A percentile compares a stretch with the other conserved stretches of the same genome.
phyloP scores from a whole-genome alignment of 2,888 invertebrate species.

The Deroplatys truncata region DNA sequence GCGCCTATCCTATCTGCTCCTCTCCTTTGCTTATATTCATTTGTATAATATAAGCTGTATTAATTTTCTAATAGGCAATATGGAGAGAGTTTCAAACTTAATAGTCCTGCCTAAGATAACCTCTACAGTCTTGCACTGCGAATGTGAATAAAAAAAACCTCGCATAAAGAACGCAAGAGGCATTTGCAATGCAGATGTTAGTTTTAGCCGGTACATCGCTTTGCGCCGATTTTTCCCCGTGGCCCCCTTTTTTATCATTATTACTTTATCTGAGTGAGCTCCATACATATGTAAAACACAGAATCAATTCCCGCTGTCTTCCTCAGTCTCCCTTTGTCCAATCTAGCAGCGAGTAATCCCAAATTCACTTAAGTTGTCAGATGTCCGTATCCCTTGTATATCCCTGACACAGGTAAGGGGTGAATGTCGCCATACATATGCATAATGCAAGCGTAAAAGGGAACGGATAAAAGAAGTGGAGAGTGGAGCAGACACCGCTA shows the following conservation, averaged over 20 bases:
- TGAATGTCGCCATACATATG: not conserved
- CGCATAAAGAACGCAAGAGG: not conserved
- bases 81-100: no score
- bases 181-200: not conserved
- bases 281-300: not conserved
- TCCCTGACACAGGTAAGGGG: not conserved
- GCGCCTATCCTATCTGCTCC: no score
- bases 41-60: no score
- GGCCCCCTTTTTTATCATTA: not conserved
- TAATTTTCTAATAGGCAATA: no score
- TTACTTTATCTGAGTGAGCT: not conserved
- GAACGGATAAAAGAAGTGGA: not conserved
- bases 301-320: not conserved
- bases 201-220: not conserved
- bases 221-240: not conserved
- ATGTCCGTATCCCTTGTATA: not conserved
- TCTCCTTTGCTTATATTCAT: no score
- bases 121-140: not conserved
- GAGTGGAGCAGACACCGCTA: not conserved
- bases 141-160: not conserved
- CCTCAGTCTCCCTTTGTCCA: not conserved
- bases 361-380: slow-evolving; percentile 14
- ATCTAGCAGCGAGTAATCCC: slow-evolving; percentile 6
- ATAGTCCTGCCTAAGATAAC: no score
- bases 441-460: not conserved